Evolutionary conservation across 1,140 invertebrate species (phyloP).

Genomic region (Bombus waltoni): DNA sequence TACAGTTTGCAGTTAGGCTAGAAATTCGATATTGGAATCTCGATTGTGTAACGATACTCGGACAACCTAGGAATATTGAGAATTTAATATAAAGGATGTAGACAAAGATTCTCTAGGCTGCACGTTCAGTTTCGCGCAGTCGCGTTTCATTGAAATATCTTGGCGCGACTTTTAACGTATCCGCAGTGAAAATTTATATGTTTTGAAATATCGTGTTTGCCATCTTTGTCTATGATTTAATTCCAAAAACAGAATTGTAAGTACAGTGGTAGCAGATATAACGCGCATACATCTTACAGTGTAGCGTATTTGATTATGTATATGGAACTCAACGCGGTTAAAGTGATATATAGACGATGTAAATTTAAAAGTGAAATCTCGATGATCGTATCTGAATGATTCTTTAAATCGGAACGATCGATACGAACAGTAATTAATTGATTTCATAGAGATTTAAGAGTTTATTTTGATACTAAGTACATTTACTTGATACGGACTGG

Average conservation of each 20-base stretch:
- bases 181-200: too few species aligned
- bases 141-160: too few species aligned
- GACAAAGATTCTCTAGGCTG: background rate
- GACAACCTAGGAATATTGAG: background rate
- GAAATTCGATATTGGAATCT: background rate
- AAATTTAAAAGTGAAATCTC: background rate
- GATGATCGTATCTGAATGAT: background rate
- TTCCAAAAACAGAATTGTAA: too few species aligned
- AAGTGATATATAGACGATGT: too few species aligned
- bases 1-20: background rate
- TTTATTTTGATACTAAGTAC: background rate
- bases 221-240: too few species aligned
- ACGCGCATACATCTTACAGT: too few species aligned
- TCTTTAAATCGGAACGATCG: background rate
- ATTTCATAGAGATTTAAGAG: background rate
- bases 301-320: too few species aligned
- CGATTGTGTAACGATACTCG: background rate
- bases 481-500: conserved; percentile 3
- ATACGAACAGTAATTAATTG: background rate
- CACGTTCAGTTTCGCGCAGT: too few species aligned
- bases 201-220: too few species aligned
- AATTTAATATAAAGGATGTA: background rate
- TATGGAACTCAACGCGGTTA: background rate
- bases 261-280: too few species aligned
- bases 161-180: too few species aligned